These are phyloP conservation scores for Argopecten irradians DNA, from an alignment of 1,140 invertebrate species.

Conservation along the genomic window DNA sequence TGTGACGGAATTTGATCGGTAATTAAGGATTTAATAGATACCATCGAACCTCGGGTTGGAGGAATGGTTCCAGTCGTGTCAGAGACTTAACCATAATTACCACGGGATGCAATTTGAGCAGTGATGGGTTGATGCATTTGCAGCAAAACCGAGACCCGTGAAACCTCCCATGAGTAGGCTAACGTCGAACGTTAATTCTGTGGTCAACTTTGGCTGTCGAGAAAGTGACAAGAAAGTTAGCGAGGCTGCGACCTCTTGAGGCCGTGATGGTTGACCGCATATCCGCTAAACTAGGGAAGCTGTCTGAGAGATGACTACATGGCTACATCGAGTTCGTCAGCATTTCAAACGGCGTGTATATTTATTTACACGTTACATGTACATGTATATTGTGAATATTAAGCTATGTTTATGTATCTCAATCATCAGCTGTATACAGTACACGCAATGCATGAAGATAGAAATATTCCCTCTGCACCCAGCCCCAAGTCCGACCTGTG, in stretches of 20 bases:
- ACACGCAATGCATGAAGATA: not conserved
- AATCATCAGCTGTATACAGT: not conserved
- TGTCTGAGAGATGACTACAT: too few species aligned
- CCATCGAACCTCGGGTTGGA: not conserved
- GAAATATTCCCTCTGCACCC: not conserved
- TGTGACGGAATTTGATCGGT: not conserved
- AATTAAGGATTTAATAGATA: not conserved
- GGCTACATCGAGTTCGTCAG: not conserved
- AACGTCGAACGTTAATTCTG: not conserved
- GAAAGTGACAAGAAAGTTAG: not conserved
- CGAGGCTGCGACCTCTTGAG: not conserved
- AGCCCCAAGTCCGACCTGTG: not conserved
- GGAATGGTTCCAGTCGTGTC: not conserved
- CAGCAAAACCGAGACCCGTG: not conserved
- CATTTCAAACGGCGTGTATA: not conserved
- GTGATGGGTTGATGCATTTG: not conserved
- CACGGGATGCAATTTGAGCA: not conserved
- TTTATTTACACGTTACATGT: too few species aligned
- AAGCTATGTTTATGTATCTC: not conserved
- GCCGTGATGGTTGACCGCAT: not conserved
- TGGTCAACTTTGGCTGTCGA: slow-evolving; percentile 13
- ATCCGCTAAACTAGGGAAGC: not conserved
- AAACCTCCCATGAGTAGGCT: not conserved
- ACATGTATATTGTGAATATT: not conserved
- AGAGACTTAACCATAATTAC: not conserved